Evolutionary conservation across 1,140 invertebrate species (phyloP).

Genomic region (Helicoverpa zea): DNA sequence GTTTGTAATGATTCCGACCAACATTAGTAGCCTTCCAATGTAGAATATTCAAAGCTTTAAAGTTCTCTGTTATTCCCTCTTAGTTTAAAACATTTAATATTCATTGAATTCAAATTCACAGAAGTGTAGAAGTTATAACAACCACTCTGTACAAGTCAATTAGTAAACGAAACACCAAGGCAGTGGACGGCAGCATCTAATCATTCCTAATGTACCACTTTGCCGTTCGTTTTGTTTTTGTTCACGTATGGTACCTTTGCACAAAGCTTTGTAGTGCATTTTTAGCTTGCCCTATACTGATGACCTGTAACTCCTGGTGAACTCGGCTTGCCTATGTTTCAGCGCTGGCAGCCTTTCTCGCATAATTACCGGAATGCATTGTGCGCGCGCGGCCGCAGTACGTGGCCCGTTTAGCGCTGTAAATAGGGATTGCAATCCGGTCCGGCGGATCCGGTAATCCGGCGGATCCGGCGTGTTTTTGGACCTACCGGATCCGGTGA

Average conservation of each 20-base stretch:
- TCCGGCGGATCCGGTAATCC: too few species aligned
- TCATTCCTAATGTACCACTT: constrained; percentile 29
- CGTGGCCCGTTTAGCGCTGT: constrained; percentile 70
- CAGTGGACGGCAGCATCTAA: background rate
- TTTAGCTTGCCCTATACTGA: constrained; percentile 45
- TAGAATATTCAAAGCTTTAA: constrained; percentile 18
- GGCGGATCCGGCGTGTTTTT: too few species aligned
- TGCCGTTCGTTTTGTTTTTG: constrained; percentile 28
- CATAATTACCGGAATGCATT: constrained; percentile 82
- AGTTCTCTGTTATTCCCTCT: constrained; percentile 1
- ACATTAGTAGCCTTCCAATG: background rate
- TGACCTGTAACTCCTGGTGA: constrained; percentile 49
- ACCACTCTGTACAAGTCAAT: background rate
- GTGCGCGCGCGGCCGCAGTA: constrained; percentile 67
- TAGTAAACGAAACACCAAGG: background rate
- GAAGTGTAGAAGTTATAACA: background rate
- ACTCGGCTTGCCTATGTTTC: constrained; percentile 61
- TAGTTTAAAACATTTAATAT: constrained; percentile 13
- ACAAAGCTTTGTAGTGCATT: constrained; percentile 45
- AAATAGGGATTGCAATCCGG: too few species aligned
- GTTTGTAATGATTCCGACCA: constrained; percentile 7
- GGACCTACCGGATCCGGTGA: too few species aligned
- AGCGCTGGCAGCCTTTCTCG: constrained; percentile 70
- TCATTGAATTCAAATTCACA: constrained; percentile 1
- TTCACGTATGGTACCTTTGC: constrained; percentile 17